phyloP scores from a whole-genome alignment of 2,888 invertebrate genomes.

The Philonicus albiceps region DNA sequence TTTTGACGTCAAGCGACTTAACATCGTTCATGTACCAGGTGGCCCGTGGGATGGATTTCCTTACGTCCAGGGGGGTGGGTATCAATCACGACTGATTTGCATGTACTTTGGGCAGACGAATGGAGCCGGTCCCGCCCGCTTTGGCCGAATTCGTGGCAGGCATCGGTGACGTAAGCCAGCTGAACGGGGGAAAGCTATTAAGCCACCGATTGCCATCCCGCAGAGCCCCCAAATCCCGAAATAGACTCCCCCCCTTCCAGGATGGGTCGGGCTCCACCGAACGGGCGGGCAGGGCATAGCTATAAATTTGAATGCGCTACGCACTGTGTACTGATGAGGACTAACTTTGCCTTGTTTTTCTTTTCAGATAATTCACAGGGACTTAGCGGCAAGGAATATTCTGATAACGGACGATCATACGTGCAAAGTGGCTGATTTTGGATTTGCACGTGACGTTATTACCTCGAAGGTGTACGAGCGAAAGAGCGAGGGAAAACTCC shows the following conservation, averaged over 20 bases:
- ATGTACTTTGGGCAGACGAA: slow-evolving; percentile 8
- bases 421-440: slow-evolving; percentile 94
- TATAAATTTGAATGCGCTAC: slow-evolving; percentile 1
- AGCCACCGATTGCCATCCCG: not conserved
- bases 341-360: slow-evolving; percentile 33
- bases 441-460: slow-evolving; percentile 88
- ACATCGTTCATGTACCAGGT: slow-evolving; percentile 93
- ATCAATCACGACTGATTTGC: slow-evolving; percentile 30
- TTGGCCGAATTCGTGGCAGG: not conserved
- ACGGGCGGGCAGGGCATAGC: not conserved
- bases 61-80: slow-evolving; percentile 83
- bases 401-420: slow-evolving; percentile 86
- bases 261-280: not conserved
- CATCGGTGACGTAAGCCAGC: not conserved
- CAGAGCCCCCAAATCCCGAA: not conserved
- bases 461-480: slow-evolving; percentile 89
- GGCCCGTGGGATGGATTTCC: slow-evolving; percentile 87
- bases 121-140: not conserved
- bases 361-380: slow-evolving; percentile 83
- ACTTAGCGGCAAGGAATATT: slow-evolving; percentile 88
- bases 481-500: slow-evolving; percentile 82
- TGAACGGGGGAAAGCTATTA: slow-evolving; percentile 22
- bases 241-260: not conserved
- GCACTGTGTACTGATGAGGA: slow-evolving; percentile 24
- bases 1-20: slow-evolving; percentile 84